These are phyloP conservation scores for Musca vetustissima DNA, from an alignment of 1,140 invertebrate genomes.

Conservation along the genomic window DNA sequence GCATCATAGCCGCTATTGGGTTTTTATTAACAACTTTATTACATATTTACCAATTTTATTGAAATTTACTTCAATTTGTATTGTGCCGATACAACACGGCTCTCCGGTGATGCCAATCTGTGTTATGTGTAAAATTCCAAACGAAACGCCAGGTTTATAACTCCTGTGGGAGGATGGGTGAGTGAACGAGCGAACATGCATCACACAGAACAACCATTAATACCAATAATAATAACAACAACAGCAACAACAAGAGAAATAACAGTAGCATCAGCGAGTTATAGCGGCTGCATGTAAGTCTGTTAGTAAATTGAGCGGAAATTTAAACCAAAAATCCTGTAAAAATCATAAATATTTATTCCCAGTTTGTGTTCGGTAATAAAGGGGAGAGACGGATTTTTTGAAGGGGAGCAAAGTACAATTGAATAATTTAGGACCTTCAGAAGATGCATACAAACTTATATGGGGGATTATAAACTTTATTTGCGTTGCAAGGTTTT, in stretches of 20 bases:
- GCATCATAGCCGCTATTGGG: background rate
- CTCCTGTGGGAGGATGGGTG: no score
- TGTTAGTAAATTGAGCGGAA: slow-evolving; percentile 14
- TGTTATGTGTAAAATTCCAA: no score
- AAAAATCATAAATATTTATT: background rate
- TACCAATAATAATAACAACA: background rate
- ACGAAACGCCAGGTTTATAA: no score
- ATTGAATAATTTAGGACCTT: no score
- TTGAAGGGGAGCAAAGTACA: no score
- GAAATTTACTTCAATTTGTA: slow-evolving; percentile 20
- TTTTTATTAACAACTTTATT: slow-evolving; percentile 18
- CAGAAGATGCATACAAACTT: no score
- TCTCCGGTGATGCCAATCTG: background rate
- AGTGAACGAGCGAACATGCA: no score
- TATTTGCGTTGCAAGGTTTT: no score
- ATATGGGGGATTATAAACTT: no score
- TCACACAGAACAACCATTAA: no score
- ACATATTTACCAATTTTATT: slow-evolving; percentile 17
- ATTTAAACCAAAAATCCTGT: slow-evolving; percentile 7
- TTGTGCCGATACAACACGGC: background rate
- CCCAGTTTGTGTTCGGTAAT: no score
- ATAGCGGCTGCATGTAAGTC: background rate
- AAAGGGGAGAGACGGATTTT: no score
- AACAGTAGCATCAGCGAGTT: background rate
- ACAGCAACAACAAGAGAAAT: background rate